Evolutionary conservation across 1,140 invertebrate species (phyloP).

Genomic region (Lordiphosa stackelbergi): DNA sequence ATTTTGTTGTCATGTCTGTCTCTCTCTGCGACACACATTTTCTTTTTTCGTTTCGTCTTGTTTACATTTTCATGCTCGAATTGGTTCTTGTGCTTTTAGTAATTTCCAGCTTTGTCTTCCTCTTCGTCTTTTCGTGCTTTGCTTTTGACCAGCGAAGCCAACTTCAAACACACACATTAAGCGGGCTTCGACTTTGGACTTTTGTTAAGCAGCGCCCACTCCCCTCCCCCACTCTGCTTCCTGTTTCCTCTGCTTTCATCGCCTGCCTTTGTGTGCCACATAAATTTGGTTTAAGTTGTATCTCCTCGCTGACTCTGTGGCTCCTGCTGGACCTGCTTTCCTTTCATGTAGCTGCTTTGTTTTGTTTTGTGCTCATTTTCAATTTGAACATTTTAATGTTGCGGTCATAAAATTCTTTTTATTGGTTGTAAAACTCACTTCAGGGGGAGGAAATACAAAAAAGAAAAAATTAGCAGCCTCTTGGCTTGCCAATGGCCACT

Average conservation of each 20-base stretch:
- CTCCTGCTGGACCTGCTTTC: conserved; percentile 25
- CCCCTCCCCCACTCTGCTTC: conserved; percentile 24
- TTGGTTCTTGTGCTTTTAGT: conserved; percentile 63
- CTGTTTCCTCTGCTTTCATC: conserved; percentile 55
- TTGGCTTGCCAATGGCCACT: conserved; percentile 51
- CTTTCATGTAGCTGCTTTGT: conserved; percentile 49
- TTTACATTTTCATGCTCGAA: conserved; percentile 74
- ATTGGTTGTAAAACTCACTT: conserved; percentile 66
- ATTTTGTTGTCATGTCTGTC: conserved; percentile 45
- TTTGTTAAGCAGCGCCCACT: conserved; percentile 19
- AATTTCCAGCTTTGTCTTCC: conserved; percentile 62
- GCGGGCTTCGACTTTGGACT: conserved; percentile 60
- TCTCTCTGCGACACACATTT: conserved; percentile 62
- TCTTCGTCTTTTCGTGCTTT: not conserved
- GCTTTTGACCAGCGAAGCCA: conserved; percentile 29
- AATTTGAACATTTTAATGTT: conserved; percentile 75
- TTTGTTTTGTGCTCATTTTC: conserved; percentile 72
- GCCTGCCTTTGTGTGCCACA: conserved; percentile 67
- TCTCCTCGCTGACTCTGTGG: conserved; percentile 16
- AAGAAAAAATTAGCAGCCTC: conserved; percentile 69
- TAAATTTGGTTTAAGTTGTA: conserved; percentile 74
- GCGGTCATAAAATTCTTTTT: conserved; percentile 74
- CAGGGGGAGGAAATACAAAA: conserved; percentile 5
- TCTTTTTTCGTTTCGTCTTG: conserved; percentile 35
- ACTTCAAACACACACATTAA: conserved; percentile 69